A percentile compares a stretch with the other conserved stretches of the same genome.
Conservation (phyloP, 1,140 invertebrate species). For the Cephus cinctus region DNA sequence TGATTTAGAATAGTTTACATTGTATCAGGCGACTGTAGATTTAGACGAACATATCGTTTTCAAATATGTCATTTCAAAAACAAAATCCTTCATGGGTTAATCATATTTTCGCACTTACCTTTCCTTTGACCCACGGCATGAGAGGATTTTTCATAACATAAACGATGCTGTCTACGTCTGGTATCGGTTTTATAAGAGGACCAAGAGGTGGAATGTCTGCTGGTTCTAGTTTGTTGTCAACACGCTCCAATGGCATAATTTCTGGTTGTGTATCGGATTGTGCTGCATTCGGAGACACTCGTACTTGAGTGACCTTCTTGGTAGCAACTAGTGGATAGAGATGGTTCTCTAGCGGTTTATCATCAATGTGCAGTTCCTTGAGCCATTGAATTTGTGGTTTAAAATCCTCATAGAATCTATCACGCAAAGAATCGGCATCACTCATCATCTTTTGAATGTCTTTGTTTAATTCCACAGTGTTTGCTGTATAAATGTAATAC, state of each 20-base stretch:
- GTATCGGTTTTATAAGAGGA: conserved; percentile 36
- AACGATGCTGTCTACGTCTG: conserved; percentile 39
- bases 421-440: conserved; percentile 41
- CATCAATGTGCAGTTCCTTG: conserved; percentile 42
- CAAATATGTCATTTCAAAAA: too few species aligned
- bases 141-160: conserved; percentile 51
- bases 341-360: conserved; percentile 13
- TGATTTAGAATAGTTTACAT: too few species aligned
- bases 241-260: conserved; percentile 47
- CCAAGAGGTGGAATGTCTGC: conserved; percentile 45
- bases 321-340: conserved; percentile 37
- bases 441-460: conserved; percentile 36
- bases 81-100: too few species aligned
- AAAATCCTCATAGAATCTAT: conserved; percentile 42
- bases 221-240: conserved; percentile 18
- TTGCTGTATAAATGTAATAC: conserved; percentile 20
- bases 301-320: conserved; percentile 47
- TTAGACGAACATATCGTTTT: too few species aligned
- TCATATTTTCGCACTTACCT: conserved; percentile 31
- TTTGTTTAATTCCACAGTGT: conserved; percentile 30
- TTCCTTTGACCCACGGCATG: conserved; percentile 49
- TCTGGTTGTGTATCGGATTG: conserved; percentile 48
- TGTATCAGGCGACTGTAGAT: too few species aligned
- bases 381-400: conserved; percentile 41
- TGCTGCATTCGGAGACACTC: conserved; percentile 10